Conservation (phyloP, 2,113 vertebrate genomes). For the Amazona vittata region DNA sequence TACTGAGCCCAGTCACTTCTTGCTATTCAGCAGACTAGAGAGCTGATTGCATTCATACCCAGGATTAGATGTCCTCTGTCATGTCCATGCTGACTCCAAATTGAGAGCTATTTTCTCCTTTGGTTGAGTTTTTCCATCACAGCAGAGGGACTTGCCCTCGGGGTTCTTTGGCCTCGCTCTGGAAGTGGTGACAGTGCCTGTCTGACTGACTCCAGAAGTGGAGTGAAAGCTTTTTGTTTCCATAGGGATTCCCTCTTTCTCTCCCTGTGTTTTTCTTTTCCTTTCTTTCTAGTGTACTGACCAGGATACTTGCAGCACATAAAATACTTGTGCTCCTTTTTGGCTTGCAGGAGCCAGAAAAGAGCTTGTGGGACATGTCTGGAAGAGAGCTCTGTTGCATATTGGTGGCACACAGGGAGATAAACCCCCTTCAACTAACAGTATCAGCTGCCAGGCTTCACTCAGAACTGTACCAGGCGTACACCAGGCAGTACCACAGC, state of each 20-base stretch:
- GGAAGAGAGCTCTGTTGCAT: not conserved
- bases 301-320: not conserved
- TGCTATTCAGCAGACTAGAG: not conserved
- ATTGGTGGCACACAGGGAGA: not conserved
- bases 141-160: not conserved
- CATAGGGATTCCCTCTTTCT: not conserved
- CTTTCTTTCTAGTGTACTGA: not conserved
- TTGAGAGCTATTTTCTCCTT: not conserved
- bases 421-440: not conserved
- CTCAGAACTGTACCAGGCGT: not conserved
- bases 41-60: not conserved
- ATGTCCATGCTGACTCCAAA: not conserved
- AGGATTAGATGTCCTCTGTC: not conserved
- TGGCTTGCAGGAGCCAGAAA: not conserved
- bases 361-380: not conserved
- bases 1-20: not conserved
- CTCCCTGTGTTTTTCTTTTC: not conserved
- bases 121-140: not conserved
- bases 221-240: constrained; percentile 32
- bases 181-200: not conserved
- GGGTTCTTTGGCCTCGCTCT: not conserved
- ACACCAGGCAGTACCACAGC: not conserved
- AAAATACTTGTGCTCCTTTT: not conserved
- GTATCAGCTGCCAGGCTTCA: not conserved
- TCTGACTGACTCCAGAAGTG: not conserved